These are phyloP conservation scores for Nomada goodeniana DNA, from an alignment of 2,888 invertebrate species.

Conservation along the genomic window DNA sequence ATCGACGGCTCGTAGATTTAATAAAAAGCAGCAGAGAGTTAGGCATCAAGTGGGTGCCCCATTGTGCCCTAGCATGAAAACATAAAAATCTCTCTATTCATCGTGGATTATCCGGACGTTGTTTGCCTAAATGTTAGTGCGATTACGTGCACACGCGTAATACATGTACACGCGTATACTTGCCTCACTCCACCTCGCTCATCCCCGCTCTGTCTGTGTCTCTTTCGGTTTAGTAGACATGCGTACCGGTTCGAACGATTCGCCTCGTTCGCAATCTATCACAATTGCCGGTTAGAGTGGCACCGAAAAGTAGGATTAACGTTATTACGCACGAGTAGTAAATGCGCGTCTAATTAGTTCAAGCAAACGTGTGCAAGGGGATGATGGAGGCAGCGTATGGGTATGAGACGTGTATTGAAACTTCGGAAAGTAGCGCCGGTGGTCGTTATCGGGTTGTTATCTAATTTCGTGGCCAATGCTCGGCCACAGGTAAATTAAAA, in stretches of 20 bases:
- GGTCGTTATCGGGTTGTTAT: constrained; percentile 53
- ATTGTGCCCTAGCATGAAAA: constrained; percentile 83
- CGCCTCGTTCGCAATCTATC: constrained; percentile 65
- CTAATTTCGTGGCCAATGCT: constrained; percentile 48
- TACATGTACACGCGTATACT: constrained; percentile 18
- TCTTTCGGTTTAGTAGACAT: constrained; percentile 28
- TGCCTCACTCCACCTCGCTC: background rate
- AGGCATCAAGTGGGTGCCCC: constrained; percentile 83
- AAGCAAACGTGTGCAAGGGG: constrained; percentile 62
- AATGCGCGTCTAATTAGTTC: constrained; percentile 77
- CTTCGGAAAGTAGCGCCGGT: constrained; percentile 27
- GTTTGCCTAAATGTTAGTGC: constrained; percentile 66
- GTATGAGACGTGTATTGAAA: constrained; percentile 46
- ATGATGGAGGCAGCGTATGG: constrained; percentile 24
- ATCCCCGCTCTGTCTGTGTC: constrained; percentile 1
- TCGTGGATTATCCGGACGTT: constrained; percentile 79
- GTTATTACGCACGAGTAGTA: constrained; percentile 74
- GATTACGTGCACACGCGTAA: constrained; percentile 50
- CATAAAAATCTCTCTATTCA: constrained; percentile 84
- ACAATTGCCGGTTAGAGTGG: constrained; percentile 66
- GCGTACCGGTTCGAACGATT: constrained; percentile 56
- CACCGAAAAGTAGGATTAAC: constrained; percentile 75
- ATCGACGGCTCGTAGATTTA: constrained; percentile 76
- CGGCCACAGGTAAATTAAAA: background rate
- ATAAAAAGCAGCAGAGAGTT: constrained; percentile 80